Evolutionary conservation across 2,888 invertebrate species (phyloP), one percentile per base, ranked within the genome.

Genomic region (Mongoloraphidia duomilia): DNA sequence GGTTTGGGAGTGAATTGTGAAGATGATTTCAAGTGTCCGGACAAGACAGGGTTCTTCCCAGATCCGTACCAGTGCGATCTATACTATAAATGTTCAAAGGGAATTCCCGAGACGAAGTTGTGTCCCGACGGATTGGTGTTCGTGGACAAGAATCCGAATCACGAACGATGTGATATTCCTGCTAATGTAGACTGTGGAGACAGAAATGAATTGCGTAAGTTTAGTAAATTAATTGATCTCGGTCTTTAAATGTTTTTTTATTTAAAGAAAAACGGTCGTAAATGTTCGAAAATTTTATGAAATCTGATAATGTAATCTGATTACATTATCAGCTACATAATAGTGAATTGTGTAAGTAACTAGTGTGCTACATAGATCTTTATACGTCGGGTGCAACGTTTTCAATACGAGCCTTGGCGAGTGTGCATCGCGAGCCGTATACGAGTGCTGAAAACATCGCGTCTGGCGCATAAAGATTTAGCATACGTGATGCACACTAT

Each of bases 91-190:
- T 86, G 86, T 69, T 69, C 69, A 49, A 77, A 77, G 65, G 80
- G 80, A 33, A 70, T 70, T 50, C 64, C 80, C 3, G 82, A 82
- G 63, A 71, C 76, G 50, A 79, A 72, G 56, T 70, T 85, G 11
- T 88, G 87, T 63, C 84, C 84, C 1, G 87, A 88, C 55, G 87
- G 87, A 2, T 70, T 87, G 35, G 82, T 86, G 17, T 88, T 86
- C 65, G 75, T 79, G 50, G 82, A 82, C 55, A 77, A 75, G 55
- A 81, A 82, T 62, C 75, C 83, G 1, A 80, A 76, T 63, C 80
- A 81, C 56, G 84, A 84, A 56, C 70, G 76, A 42, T 88, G 87
- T 59, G 87, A 87, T 59, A 77, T 84, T 54, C 83, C 84, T 0
- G 77, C 81, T 33, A 85, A 84, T 59, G 82, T 87, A 0, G 84